Evolutionary conservation across 2,113 vertebrate species (phyloP).

Genomic region (Azemiops feae): DNA sequence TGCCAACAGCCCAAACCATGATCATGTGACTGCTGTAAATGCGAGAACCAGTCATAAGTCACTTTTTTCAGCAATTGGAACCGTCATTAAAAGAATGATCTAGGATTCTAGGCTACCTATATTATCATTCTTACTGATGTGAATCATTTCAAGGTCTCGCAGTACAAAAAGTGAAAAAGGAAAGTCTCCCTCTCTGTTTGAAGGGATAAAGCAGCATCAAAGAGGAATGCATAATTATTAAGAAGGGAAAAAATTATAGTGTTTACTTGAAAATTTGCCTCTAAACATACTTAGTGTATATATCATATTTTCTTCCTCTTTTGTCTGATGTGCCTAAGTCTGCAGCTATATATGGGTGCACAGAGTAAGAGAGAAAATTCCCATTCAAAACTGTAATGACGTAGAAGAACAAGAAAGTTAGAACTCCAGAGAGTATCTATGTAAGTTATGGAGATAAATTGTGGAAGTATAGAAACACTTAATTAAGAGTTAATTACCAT

Average conservation of each 20-base stretch:
- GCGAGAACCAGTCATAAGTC: neutral
- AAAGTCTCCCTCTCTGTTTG: neutral
- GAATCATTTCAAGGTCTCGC: neutral
- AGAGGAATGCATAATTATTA: neutral
- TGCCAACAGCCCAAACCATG: neutral
- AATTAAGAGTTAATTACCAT: constrained; percentile 28
- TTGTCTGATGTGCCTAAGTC: neutral
- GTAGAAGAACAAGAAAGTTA: neutral
- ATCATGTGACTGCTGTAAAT: neutral
- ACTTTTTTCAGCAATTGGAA: neutral
- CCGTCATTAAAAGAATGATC: neutral
- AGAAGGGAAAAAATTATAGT: neutral
- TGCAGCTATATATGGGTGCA: neutral
- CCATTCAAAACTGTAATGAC: neutral
- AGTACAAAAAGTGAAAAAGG: neutral
- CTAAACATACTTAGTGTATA: neutral
- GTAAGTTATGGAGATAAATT: constrained; percentile 43
- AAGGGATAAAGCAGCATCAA: neutral
- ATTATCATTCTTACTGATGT: neutral
- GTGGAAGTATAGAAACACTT: constrained; percentile 46
- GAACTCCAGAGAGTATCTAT: constrained; percentile 29
- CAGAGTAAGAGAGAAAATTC: neutral
- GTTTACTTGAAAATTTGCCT: neutral
- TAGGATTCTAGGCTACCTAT: neutral
- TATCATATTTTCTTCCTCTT: neutral